A percentile compares a stretch with the other conserved stretches of the same genome.
These are phyloP conservation scores for Urocolius indicus DNA, from an alignment of 2,113 vertebrate genomes.

Conservation along the genomic window DNA sequence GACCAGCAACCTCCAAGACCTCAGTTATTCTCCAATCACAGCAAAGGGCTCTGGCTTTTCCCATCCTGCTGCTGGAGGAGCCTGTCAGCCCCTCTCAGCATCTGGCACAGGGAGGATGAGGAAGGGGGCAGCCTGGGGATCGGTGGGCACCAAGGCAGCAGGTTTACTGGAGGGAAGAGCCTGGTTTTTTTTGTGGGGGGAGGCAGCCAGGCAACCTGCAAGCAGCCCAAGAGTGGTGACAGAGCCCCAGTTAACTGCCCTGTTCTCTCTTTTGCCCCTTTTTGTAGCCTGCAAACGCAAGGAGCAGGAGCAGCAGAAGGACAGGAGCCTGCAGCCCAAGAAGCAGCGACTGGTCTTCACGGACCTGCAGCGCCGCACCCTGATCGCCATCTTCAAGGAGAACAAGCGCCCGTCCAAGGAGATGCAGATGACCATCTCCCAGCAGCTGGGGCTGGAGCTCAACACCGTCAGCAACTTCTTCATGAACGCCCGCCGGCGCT, in stretches of 20 bases:
- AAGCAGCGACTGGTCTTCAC: slow-evolving; percentile 99
- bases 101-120: background rate
- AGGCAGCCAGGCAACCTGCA: background rate
- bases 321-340: slow-evolving; percentile 93
- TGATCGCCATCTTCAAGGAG: slow-evolving; percentile 99
- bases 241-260: slow-evolving; percentile 2
- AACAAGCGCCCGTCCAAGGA: slow-evolving; percentile 98
- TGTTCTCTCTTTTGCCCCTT: slow-evolving; percentile 31
- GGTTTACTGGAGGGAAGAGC: background rate
- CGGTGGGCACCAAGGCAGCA: background rate
- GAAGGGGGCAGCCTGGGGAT: background rate
- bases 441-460: slow-evolving; percentile 97
- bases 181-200: background rate
- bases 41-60: background rate
- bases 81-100: background rate
- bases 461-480: slow-evolving; percentile 99
- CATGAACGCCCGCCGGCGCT: slow-evolving; percentile 98
- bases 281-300: slow-evolving; percentile 99
- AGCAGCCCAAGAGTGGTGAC: background rate
- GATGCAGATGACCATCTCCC: slow-evolving; percentile 98
- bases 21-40: background rate
- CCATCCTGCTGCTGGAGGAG: background rate
- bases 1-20: background rate
- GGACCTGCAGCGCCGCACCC: slow-evolving; percentile 96
- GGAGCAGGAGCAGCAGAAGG: slow-evolving; percentile 97